Base-by-base conservation (phyloP, 2,888 invertebrate species). In the Phrixothrix hirtus region DNA sequence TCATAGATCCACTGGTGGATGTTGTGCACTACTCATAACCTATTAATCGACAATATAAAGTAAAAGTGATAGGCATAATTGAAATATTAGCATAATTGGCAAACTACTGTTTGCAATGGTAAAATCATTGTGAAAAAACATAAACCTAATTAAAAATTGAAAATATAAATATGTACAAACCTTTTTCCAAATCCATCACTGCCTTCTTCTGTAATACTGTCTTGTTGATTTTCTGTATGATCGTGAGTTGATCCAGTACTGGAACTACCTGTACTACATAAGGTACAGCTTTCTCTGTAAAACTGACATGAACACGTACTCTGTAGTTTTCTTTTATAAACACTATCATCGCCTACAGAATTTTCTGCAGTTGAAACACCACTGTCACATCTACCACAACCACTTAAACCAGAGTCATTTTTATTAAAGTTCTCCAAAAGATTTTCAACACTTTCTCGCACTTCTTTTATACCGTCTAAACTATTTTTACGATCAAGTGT, bases 351-450 rank as follows among this genome's bases (percentile, higher is more conserved):
- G 71, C 68, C 68, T 12, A 76, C 70, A 2, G 74, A 74, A 59
- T 75, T 75, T 62, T 80, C 80, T 3, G 73, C 80, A 2, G 76
- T 76, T 11, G 75, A 74, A 14, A 76, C 68, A 9, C 76, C 76
- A 64, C 80, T 80, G 62, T 81, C 81, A 64, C 81, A 82, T 9
- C 79, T 74, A 49, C 79, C 79, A 63, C 80, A 81, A 38, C 78
- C 78, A 27, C 79, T 79, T 13, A 77, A 62, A 0, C 77, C 77
- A 1, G 77, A 77, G 59, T 80, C 79, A 57, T 78, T 76, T 26
- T 77, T 75, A 62, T 81, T 80, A 57, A 79, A 76, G 52, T 72
- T 73, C 52, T 75, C 74, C 36, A 77, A 59, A 7, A 76, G 59
- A 60, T 76, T 70, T 55, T 77, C 76, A n/a, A 73, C 73, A 61